These are phyloP conservation scores for Pelochelys cantorii DNA, from an alignment of 2,797 vertebrate genomes.

Conservation along the genomic window DNA sequence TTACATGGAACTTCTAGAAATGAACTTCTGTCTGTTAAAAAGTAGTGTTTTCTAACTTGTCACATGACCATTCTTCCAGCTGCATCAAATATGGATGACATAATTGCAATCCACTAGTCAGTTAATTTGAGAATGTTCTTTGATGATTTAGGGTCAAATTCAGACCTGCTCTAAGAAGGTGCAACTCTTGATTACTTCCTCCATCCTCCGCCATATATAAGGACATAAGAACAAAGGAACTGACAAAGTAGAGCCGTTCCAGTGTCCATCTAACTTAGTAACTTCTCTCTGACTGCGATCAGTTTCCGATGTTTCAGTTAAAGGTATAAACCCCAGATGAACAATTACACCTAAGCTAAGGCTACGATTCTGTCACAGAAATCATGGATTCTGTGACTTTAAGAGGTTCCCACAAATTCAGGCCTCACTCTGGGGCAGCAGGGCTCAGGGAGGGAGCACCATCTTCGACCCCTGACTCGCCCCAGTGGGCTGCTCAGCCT, in stretches of 20 bases:
- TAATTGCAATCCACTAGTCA: background rate
- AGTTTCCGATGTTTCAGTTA: background rate
- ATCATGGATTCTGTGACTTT: too few relatives aligned
- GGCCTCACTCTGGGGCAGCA: too few relatives aligned
- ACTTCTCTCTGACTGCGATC: background rate
- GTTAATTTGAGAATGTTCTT: background rate
- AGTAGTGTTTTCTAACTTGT: background rate
- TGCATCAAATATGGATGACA: background rate
- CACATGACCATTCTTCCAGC: background rate
- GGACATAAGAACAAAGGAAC: background rate
- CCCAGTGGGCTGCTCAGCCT: too few relatives aligned
- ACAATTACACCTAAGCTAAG: background rate
- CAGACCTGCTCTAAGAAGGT: background rate
- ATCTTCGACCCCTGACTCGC: too few relatives aligned
- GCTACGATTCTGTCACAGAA: too few relatives aligned
- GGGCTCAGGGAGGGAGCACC: too few relatives aligned
- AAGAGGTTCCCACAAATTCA: too few relatives aligned
- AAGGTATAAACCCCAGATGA: background rate
- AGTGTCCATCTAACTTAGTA: background rate
- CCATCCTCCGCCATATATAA: accelerated
- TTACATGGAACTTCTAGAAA: background rate
- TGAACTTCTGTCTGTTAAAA: background rate
- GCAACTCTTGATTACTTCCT: background rate
- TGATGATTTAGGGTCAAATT: background rate
- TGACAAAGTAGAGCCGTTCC: background rate